Evolutionary conservation across 2,888 invertebrate species (phyloP), one percentile per base, ranked within the genome.

Genomic region (Drosophila meridiana): DNA sequence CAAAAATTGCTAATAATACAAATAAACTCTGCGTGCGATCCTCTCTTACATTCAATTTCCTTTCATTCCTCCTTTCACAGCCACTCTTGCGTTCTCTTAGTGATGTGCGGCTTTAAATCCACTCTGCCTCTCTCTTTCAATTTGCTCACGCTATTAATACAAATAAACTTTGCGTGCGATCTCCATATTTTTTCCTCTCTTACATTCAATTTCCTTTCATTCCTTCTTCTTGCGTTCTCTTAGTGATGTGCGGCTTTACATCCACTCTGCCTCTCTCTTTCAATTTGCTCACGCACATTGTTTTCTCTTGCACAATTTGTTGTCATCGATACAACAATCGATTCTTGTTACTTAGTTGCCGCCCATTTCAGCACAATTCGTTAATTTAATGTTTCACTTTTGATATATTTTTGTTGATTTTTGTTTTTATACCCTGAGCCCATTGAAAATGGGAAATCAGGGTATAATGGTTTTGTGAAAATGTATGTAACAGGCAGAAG

Each of bases 361-460:
- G 13, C 14, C 65, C 48, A 40, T 43, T 62, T 13, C 1, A 38
- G 2, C 11, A 30, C 11, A 65, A 14, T 11, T 14, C 6, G 11
- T 20, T 13, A 42, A 14, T 53, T 30, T 32, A 55, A 52, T 50
- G 8, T 55, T 55, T 71, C 65, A 64, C 48, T 62, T 72, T 72
- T 48, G 55, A 73, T 66, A 70, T 45, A 20, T 66, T 68, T 45
- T 13, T 58, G 73, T 65, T 67, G 57, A 59, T 71, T 75, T 78
- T 40, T 28, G 13, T 42, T 48, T 73, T n/a, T n/a, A n/a, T n/a
- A n/a, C n/a, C n/a, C n/a, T n/a, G n/a, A n/a, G n/a, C n/a, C n/a
- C n/a, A n/a, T n/a, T n/a, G n/a, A n/a, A n/a, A n/a, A n/a, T n/a
- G n/a, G n/a, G n/a, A n/a, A n/a, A n/a, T n/a, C n/a, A n/a, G n/a